Conservation (phyloP, 2,797 vertebrate genomes). For the Enteromius fasciolatus region DNA sequence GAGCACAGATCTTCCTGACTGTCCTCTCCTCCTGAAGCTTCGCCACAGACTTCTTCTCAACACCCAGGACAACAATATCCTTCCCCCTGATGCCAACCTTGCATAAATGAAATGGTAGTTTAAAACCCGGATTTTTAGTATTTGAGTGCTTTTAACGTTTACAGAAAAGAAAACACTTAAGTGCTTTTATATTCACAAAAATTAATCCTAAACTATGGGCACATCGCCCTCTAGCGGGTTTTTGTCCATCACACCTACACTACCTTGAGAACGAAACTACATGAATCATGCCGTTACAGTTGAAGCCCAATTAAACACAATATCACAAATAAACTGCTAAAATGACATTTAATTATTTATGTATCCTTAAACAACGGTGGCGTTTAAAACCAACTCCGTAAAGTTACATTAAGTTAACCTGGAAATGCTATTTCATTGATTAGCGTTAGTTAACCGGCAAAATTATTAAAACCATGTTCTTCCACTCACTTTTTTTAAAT, state of each 20-base stretch:
- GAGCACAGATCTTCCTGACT: constrained; percentile 82
- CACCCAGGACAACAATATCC: constrained; percentile 83
- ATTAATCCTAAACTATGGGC: background rate
- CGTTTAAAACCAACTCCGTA: background rate
- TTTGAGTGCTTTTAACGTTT: background rate
- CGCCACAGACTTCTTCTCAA: constrained; percentile 85
- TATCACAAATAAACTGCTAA: background rate
- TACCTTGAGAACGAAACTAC: constrained; percentile 23
- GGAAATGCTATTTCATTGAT: background rate
- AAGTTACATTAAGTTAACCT: background rate
- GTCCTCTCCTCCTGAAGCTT: constrained; percentile 87
- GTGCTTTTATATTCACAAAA: background rate
- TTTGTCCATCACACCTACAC: background rate
- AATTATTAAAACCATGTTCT: background rate
- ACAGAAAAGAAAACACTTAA: background rate
- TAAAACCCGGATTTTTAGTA: background rate
- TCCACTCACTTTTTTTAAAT: background rate
- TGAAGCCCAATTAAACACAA: background rate
- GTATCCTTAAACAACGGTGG: background rate
- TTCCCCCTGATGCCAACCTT: constrained; percentile 86
- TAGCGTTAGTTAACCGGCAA: background rate
- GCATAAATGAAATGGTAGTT: background rate
- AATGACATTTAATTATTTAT: accelerated
- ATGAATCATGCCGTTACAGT: background rate
- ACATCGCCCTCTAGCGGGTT: constrained; percentile 23